Percentiles rank a stretch among this genome's conserved stretches.
Conservation (phyloP, 1,140 invertebrate species). For the Pogonomyrmex californicus region DNA sequence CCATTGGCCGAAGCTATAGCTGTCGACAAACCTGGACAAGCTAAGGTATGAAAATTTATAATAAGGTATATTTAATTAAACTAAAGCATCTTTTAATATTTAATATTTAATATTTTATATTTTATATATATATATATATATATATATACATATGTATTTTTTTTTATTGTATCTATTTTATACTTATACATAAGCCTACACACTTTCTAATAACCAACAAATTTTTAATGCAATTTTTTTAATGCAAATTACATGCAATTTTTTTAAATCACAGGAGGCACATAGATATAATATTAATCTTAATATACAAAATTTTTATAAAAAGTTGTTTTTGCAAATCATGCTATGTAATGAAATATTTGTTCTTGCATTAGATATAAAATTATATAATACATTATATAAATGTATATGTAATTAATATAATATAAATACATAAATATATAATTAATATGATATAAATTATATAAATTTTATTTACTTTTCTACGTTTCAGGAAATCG, state of each 20-base stretch:
- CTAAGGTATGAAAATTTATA: slow-evolving; percentile 14
- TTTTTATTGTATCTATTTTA: background rate
- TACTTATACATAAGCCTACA: background rate
- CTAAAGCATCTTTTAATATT: background rate
- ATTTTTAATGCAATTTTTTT: background rate
- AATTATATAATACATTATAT: background rate
- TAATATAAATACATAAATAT: background rate
- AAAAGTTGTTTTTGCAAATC: background rate
- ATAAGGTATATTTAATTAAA: background rate
- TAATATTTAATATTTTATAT: background rate
- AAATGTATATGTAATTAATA: background rate
- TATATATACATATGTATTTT: no score
- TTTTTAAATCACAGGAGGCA: background rate
- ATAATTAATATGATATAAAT: background rate
- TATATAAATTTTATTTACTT: slow-evolving; percentile 14
- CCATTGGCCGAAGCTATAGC: background rate
- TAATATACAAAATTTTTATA: background rate
- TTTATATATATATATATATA: background rate
- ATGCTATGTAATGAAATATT: background rate
- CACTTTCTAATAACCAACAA: background rate
- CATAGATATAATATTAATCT: background rate
- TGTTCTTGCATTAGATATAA: background rate
- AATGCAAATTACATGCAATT: background rate
- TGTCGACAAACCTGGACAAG: background rate
- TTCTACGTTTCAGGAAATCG: background rate